A percentile compares a stretch with the other conserved stretches of the same genome.
Conservation (phyloP, 64 coral and sea anemone genomes). For the Montipora cactus region DNA sequence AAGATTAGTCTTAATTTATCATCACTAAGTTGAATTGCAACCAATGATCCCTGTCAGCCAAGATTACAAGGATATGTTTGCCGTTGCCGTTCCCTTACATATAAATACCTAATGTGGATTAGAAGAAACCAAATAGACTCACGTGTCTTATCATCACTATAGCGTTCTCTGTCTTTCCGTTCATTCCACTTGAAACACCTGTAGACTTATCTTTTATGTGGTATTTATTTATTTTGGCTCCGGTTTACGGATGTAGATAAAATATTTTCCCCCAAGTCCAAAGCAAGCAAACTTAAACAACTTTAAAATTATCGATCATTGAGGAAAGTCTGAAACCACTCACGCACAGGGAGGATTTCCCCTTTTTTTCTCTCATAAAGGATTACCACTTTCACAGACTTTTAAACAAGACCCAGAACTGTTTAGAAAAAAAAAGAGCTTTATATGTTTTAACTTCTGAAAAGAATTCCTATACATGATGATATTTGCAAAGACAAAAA, state of each 20-base stretch:
- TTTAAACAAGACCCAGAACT: too few species aligned
- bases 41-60: not conserved
- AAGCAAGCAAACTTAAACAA: not conserved
- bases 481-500: too few species aligned
- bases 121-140: not conserved
- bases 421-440: too few species aligned
- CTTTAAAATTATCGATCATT: not conserved
- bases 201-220: not conserved
- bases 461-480: too few species aligned
- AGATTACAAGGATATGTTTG: not conserved
- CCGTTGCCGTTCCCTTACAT: not conserved
- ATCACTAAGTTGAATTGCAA: not conserved
- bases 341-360: not conserved
- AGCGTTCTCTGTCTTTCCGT: not conserved
- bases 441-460: too few species aligned
- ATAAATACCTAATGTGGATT: not conserved
- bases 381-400: too few species aligned
- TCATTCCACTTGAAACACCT: not conserved
- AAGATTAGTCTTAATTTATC: not conserved
- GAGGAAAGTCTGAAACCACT: not conserved
- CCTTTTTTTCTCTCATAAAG: not conserved
- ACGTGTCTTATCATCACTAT: too few species aligned
- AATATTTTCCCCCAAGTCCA: not conserved
- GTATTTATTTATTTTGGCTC: conserved; percentile 26
- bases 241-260: not conserved